Evolutionary conservation across 1,140 invertebrate species (phyloP).

Genomic region (Melanaphis sacchari): DNA sequence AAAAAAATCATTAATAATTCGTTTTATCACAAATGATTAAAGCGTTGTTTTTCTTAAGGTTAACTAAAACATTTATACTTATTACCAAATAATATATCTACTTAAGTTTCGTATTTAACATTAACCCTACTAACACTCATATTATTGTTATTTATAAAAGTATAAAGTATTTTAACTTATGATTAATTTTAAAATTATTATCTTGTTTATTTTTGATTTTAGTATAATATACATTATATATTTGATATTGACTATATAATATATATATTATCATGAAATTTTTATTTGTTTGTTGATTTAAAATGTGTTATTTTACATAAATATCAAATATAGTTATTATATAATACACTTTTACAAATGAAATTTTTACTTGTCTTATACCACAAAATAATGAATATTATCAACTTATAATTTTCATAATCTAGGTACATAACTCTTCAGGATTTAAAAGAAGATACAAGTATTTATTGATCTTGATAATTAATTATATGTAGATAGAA

Average conservation of each 20-base stretch:
- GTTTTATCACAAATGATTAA: constrained; percentile 22
- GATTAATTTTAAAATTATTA: constrained; percentile 27
- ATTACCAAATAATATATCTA: neutral
- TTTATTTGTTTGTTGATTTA: neutral
- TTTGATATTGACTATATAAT: neutral
- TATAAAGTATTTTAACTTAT: constrained; percentile 9
- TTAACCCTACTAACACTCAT: constrained; percentile 29
- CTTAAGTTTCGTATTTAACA: neutral
- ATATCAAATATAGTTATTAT: neutral
- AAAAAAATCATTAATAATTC: neutral
- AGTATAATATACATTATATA: constrained; percentile 1
- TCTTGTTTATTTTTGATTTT: neutral
- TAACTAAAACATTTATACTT: neutral
- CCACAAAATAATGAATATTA: neutral
- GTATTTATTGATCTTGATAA: neutral
- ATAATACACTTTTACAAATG: neutral
- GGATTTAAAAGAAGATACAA: neutral
- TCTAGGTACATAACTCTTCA: neutral
- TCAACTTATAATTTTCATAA: neutral
- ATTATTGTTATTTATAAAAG: neutral
- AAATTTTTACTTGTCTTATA: neutral
- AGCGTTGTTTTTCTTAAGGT: constrained; percentile 9
- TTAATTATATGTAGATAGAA: neutral
- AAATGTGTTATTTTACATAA: neutral
- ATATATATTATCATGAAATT: neutral